Evolutionary conservation across 2,797 vertebrate genomes (phyloP).

Genomic region (Centroberyx gerrardi): DNA sequence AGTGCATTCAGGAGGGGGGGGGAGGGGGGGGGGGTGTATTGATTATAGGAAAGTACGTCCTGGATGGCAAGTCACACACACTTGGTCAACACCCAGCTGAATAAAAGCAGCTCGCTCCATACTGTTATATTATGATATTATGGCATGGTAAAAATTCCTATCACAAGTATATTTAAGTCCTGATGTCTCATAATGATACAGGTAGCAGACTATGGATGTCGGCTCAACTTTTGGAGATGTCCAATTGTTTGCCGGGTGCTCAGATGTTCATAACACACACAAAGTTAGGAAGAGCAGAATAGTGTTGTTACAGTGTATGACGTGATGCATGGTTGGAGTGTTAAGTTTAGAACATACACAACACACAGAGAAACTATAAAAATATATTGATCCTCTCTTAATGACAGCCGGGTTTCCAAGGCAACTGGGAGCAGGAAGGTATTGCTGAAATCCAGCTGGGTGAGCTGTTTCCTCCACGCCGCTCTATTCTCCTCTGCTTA

Average conservation of each 20-base stretch:
- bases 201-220: too few species aligned
- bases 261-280: too few species aligned
- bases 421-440: constrained; percentile 60
- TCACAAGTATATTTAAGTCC: too few species aligned
- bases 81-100: constrained; percentile 3
- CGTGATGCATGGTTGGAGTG: too few species aligned
- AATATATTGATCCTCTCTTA: constrained; percentile 21
- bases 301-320: too few species aligned
- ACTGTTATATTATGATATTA: too few species aligned
- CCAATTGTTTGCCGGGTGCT: too few species aligned
- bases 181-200: too few species aligned
- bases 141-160: too few species aligned
- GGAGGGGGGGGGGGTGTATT: constrained; percentile 5
- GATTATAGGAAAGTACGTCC: constrained; percentile 23
- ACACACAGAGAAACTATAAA: not conserved
- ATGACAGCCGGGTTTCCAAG: constrained; percentile 69
- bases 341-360: too few species aligned
- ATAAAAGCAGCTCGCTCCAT: not conserved
- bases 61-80: not conserved
- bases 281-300: too few species aligned
- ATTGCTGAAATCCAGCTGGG: constrained; percentile 37
- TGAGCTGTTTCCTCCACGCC: constrained; percentile 43
- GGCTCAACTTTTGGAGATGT: too few species aligned
- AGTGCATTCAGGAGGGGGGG: constrained; percentile 3
- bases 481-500: constrained; percentile 48